Base-by-base conservation (phyloP, 2,888 invertebrate genomes). In the Cabera pusaria region DNA sequence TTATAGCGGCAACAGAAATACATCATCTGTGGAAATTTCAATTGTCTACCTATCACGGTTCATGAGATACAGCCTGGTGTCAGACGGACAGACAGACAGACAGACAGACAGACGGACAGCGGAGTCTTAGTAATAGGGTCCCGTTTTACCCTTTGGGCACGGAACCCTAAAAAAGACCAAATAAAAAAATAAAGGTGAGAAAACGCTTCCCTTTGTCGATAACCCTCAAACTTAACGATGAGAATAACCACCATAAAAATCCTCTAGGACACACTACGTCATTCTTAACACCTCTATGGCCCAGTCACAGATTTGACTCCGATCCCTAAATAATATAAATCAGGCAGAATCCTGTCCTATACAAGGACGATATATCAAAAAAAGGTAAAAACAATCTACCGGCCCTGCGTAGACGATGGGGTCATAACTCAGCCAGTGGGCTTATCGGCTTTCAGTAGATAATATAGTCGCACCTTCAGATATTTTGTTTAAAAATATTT, bases 361-460 rank as follows among this genome's bases (percentile, higher is more conserved):
- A 42, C 19, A 49, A 49, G 35, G 10, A 2, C 42, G 11, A 53
- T 58, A 57, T 61, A 59, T 64, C 62, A 65, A 59, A 59, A 52
- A 44, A 59, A 60, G 62, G 62, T 64, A 52, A 63, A n/a, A 63
- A 64, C 67, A 64, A 67, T 64, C 50, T 52, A 54, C 53, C 37
- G 46, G 44, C 49, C 44, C 34, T 14, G 34, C 29, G 39, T 40
- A 41, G 43, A 40, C 23, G 42, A 42, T 49, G 44, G 37, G 33
- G 40, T 44, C 42, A 48, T 56, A 48, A 52, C 44, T 51, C 49
- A 52, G 22, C 5, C 17, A 26, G 18, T 24, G 6, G 39, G 49
- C 48, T 56, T 56, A 53, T 48, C 48, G 48, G 43, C 46, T 50
- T 48, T 43, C 31, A 43, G 37, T 36, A 38, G 37, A 52, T n/a